Base-by-base conservation (phyloP, 2,113 vertebrate genomes). In the Oryzias javanicus region DNA sequence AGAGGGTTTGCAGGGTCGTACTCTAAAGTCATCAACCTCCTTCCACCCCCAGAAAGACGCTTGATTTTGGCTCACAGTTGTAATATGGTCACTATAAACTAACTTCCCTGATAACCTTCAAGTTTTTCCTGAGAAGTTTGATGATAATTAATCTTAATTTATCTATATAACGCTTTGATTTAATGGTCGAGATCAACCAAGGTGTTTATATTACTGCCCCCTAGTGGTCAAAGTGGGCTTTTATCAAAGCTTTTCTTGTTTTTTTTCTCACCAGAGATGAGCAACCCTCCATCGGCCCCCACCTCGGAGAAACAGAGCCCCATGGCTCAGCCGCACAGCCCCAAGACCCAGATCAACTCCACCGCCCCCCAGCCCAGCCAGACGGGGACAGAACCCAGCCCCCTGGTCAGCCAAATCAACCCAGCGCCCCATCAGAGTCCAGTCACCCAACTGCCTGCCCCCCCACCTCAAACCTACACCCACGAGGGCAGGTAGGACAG, bases 291-390 rank as follows among this genome's bases (percentile, higher is more conserved):
- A 1, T 97, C 97, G 0, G 97, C 94, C 0, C 93, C 95, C 70
- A 92, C 93, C 85, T 98, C 96, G 0, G 96, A 98, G 89, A 97
- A 98, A 84, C 96, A 96, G 88, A 98, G 96, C 84, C 97, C 97
- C 42, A 70, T 94, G 92, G 94, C 95, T 24, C 94, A 96, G 76
- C 95, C 94, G 83, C 92, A 94, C 88, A 94, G 93, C 70, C 94
- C 93, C 3, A 65, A 91, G 81, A 79, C 82, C 64, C 94, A 93
- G 67, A 72, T 84, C 14, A 88, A 86, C 76, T 50, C 89, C 0
- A 15, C 81, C 44, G 73, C 88, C 51, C 84, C 90, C 4, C 93
- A 93, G 75, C 91, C 90, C 65, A 90, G 89, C 67, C 89, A 92
- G 0, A 70, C 88, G 4, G 0, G 76, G 45, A 14, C 89, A 80